These are phyloP conservation scores for Micromys minutus DNA, from an alignment of 2,113 vertebrate species.

Conservation along the genomic window DNA sequence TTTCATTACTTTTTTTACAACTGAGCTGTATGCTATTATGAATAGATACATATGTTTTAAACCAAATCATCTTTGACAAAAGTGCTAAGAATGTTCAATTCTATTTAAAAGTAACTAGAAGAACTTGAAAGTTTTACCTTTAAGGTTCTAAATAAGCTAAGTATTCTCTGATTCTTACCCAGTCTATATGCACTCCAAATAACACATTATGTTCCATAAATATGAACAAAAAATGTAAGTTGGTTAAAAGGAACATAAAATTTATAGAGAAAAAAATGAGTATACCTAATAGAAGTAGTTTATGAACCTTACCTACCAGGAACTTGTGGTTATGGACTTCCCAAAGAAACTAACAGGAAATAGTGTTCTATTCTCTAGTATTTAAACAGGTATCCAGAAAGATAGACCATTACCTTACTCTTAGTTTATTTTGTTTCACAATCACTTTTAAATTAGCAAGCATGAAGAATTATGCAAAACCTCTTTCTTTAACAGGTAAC, in stretches of 20 bases:
- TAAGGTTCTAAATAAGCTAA: neutral
- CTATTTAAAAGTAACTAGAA: neutral
- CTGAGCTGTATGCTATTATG: neutral
- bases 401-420: neutral
- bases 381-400: neutral
- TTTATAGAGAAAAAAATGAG: neutral
- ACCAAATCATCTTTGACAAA: neutral
- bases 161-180: neutral
- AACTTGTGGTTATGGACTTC: neutral
- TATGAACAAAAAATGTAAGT: neutral
- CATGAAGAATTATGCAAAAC: slow-evolving; percentile 7
- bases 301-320: neutral
- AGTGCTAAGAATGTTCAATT: neutral
- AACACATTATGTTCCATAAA: neutral
- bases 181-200: neutral
- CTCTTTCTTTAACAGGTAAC: neutral
- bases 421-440: slow-evolving; percentile 37
- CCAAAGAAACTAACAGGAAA: neutral
- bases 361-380: neutral
- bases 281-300: neutral
- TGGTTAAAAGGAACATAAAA: slow-evolving; percentile 9
- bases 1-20: neutral
- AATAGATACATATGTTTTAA: neutral
- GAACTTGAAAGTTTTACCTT: neutral
- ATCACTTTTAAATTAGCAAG: neutral